These are phyloP conservation scores for Porites rus DNA, from an alignment of 92 coral and sea anemone species.

Conservation along the genomic window DNA sequence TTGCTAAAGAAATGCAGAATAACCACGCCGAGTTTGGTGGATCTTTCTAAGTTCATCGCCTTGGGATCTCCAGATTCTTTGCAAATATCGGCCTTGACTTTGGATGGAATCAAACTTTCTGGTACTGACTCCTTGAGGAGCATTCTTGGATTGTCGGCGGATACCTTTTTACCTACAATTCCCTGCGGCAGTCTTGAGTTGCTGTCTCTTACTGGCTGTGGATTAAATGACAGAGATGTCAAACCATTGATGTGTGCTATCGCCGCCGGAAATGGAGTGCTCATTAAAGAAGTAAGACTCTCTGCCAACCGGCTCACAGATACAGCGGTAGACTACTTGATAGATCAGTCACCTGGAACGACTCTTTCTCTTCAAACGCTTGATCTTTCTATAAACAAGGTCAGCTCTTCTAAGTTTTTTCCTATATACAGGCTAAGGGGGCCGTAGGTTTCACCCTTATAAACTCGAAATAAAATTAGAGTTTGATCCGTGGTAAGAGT, in stretches of 20 bases:
- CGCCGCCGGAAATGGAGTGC: constrained; percentile 59
- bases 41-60: constrained; percentile 42
- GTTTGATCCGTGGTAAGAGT: too few species aligned
- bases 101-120: constrained; percentile 76
- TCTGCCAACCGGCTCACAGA: constrained; percentile 76
- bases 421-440: not conserved
- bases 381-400: constrained; percentile 74
- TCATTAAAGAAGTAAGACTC: constrained; percentile 47
- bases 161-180: constrained; percentile 52
- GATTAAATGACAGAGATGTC: constrained; percentile 74
- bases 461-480: too few species aligned
- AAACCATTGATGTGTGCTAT: constrained; percentile 45
- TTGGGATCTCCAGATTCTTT: constrained; percentile 2
- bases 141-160: constrained; percentile 62
- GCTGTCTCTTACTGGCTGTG: constrained; percentile 68
- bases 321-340: constrained; percentile 55
- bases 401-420: not conserved
- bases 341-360: constrained; percentile 46
- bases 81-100: constrained; percentile 53
- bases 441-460: too few species aligned
- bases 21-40: constrained; percentile 43
- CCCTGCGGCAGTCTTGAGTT: constrained; percentile 49
- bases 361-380: constrained; percentile 56
- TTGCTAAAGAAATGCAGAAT: constrained; percentile 65
- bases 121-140: constrained; percentile 66